Base-by-base conservation (phyloP, 2,113 vertebrate genomes). In the Engraulis encrasicolus region DNA sequence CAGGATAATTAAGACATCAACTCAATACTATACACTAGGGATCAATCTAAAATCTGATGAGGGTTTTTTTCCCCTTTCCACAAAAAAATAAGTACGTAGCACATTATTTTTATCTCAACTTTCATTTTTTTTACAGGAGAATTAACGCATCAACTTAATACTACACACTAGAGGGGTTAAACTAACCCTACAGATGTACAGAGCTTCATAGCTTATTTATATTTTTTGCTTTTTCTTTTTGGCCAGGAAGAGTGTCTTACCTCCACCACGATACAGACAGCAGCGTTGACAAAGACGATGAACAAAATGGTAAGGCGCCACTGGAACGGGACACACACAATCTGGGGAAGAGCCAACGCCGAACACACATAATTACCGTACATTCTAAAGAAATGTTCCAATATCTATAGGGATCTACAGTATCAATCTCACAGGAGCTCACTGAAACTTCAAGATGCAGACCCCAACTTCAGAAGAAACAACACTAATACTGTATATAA, bases 261-360 rank as follows among this genome's bases (percentile, higher is more conserved):
- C 98, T 99, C 98, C 0, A 93, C 91, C 85, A 97, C 27, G 83
- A 97, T 71, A 0, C 96, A 97, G 0, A 96, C 94, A 38, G 90
- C 50, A 66, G 96, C 93, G 89, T 99, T 99, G 85, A 93, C 74
- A 85, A 95, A 0, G 81, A 99, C 91, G 36, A 99, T 92, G 80
- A 96, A 0, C 78, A 98, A 91, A 84, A 99, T 92, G 71, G 87
- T 93, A 14, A 96, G 0, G 80, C 96, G 96, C 98, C 98, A 99
- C 48, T 94, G 88, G 80, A 93, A 89, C 0, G 98, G 98, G 89
- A 99, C 93, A 87, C 97, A 99, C 36, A 98, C 96, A 36, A 99
- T 95, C 98, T 99, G 92, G 7, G 88, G 84, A 58, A 88, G 83
- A 85, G 79, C 83, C 19, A n/a, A 34, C 5, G n/a, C 20, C 1